These are phyloP conservation scores for Campylomormyrus numenius DNA, from an alignment of 2,113 vertebrate genomes.

Conservation along the genomic window DNA sequence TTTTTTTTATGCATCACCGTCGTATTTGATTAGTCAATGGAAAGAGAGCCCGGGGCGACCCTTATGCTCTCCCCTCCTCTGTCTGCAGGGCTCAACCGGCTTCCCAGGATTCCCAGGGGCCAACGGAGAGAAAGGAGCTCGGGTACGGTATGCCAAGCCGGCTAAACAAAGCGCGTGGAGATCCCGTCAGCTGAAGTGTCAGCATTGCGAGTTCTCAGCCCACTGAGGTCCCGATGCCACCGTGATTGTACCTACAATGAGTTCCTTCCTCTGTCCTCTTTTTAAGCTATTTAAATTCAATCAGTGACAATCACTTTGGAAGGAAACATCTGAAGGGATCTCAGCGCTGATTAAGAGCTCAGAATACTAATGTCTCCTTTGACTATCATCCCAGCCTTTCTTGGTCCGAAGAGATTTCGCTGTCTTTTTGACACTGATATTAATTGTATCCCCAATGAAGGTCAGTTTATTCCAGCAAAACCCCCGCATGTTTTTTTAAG, in stretches of 20 bases:
- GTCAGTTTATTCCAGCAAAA: background rate
- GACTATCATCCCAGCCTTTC: background rate
- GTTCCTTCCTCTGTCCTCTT: background rate
- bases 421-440: background rate
- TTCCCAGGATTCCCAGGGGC: conserved; percentile 90
- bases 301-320: background rate
- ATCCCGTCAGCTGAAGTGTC: background rate
- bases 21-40: background rate
- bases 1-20: background rate
- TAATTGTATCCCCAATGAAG: background rate
- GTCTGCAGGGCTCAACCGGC: conserved; percentile 80
- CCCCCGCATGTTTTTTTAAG: background rate
- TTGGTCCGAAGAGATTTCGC: background rate
- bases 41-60: background rate
- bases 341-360: background rate
- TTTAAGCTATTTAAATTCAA: conserved; percentile 5
- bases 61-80: conserved; percentile 30
- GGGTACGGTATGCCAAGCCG: conserved; percentile 62
- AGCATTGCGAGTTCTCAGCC: too few relatives aligned
- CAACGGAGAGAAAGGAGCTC: conserved; percentile 92
- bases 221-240: background rate
- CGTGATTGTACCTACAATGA: background rate
- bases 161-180: background rate
- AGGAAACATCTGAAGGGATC: background rate
- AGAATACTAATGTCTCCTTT: conserved; percentile 10